Conservation (phyloP, 2,888 invertebrate species). For the Enchytraeus crypticus region DNA sequence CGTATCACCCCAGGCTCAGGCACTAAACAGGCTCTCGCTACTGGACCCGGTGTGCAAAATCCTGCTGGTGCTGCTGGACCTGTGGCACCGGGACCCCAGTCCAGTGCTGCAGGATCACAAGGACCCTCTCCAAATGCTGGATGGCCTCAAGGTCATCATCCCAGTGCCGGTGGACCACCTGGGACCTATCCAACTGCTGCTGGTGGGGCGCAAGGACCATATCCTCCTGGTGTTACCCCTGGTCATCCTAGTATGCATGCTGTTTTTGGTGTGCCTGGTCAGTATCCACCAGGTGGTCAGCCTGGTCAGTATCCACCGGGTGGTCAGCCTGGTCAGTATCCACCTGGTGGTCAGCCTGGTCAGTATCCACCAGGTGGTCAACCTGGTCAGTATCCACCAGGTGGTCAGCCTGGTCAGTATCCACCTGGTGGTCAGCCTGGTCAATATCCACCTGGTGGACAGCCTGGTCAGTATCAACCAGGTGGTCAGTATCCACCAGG, state of each 20-base stretch:
- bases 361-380: not conserved
- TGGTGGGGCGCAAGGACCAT: not conserved
- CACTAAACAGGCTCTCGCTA: not conserved
- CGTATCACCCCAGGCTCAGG: conserved; percentile 30
- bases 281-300: not conserved
- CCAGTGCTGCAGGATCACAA: not conserved
- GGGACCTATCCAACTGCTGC: not conserved
- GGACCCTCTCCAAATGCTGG: not conserved
- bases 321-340: too few species aligned
- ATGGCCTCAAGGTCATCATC: not conserved
- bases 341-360: not conserved
- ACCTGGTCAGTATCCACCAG: not conserved
- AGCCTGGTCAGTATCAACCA: not conserved
- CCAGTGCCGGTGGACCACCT: not conserved
- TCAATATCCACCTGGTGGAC: not conserved
- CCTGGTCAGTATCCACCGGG: not conserved
- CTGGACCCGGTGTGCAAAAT: too few species aligned
- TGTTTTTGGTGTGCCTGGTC: not conserved
- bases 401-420: not conserved
- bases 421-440: not conserved
- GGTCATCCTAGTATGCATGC: not conserved
- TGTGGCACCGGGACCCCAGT: not conserved
- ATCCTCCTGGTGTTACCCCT: too few species aligned
- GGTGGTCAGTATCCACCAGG: not conserved
- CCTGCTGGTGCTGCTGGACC: not conserved